Evolutionary conservation across 37 sponge, comb jelly and placozoan genomes (phyloP).

Genomic region (Beroe forskalii): DNA sequence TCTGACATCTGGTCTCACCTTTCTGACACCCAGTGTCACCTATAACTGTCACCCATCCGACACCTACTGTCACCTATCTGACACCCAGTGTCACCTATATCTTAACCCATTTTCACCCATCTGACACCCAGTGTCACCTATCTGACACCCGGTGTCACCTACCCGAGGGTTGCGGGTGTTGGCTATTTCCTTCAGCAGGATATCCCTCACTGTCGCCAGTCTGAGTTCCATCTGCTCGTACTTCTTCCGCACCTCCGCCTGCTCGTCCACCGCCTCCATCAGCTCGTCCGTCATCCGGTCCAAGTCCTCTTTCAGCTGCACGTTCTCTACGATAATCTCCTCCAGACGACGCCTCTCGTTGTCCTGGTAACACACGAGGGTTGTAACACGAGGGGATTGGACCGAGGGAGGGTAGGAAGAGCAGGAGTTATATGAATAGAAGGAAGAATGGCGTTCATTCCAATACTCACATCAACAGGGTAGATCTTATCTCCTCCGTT

Average conservation of each 20-base stretch:
- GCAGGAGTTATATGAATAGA: background rate
- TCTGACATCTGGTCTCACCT: no score
- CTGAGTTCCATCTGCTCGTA: conserved; percentile 26
- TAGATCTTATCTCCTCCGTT: conserved; percentile 37
- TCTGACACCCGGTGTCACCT: no score
- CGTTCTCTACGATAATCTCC: conserved; percentile 52
- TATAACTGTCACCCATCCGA: no score
- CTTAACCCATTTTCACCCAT: no score
- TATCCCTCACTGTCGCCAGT: background rate
- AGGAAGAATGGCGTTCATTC: no score
- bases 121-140: no score
- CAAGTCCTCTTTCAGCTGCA: conserved; percentile 65
- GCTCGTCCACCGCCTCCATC: conserved; percentile 55
- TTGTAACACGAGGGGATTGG: background rate
- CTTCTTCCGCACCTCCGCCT: background rate
- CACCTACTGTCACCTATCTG: no score
- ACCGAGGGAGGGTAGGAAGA: background rate
- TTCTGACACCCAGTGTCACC: no score
- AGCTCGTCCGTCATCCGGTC: conserved; percentile 41
- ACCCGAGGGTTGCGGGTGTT: conserved; percentile 44
- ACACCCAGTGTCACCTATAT: no score
- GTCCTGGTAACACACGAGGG: background rate
- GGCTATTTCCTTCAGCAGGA: conserved; percentile 9
- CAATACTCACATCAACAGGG: conserved; percentile 60
- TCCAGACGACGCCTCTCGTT: conserved; percentile 62